Conservation (phyloP, 2,888 invertebrate genomes). For the Sarcophaga subvicina region DNA sequence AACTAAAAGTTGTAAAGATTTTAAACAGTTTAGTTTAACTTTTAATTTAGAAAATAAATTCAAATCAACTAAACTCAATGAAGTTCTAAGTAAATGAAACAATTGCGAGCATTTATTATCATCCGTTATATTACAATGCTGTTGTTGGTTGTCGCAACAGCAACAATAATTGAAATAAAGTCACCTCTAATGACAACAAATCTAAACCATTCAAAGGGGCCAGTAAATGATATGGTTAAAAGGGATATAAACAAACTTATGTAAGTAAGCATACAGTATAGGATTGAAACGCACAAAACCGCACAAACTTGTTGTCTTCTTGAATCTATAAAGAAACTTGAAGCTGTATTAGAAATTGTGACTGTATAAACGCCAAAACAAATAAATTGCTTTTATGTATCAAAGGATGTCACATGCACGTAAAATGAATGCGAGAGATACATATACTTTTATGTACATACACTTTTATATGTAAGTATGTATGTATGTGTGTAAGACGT, state of each 20-base stretch:
- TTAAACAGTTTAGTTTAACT: too few relatives aligned
- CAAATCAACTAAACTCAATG: too few relatives aligned
- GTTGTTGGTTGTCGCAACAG: too few relatives aligned
- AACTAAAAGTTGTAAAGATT: too few relatives aligned
- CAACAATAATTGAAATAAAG: too few relatives aligned
- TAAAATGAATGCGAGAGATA: conserved; percentile 22
- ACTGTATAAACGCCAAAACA: conserved; percentile 46
- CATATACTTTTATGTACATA: neutral
- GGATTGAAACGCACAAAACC: too few relatives aligned
- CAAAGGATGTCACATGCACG: conserved; percentile 58
- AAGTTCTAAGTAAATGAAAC: too few relatives aligned
- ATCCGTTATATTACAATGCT: too few relatives aligned
- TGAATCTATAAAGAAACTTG: conserved; percentile 25
- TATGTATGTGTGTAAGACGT: neutral
- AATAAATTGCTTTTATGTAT: conserved; percentile 54
- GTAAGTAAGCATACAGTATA: conserved; percentile 32
- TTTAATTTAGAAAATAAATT: too few relatives aligned
- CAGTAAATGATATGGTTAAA: conserved; percentile 34
- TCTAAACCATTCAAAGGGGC: conserved; percentile 35
- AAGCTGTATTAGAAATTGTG: too few relatives aligned
- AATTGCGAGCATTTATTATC: too few relatives aligned
- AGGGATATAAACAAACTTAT: conserved; percentile 36
- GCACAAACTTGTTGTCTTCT: conserved; percentile 42
- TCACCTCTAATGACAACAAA: conserved; percentile 34
- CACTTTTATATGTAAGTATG: neutral